phyloP scores from a whole-genome alignment of 2,113 vertebrate genomes.

The Pitta sordida region DNA sequence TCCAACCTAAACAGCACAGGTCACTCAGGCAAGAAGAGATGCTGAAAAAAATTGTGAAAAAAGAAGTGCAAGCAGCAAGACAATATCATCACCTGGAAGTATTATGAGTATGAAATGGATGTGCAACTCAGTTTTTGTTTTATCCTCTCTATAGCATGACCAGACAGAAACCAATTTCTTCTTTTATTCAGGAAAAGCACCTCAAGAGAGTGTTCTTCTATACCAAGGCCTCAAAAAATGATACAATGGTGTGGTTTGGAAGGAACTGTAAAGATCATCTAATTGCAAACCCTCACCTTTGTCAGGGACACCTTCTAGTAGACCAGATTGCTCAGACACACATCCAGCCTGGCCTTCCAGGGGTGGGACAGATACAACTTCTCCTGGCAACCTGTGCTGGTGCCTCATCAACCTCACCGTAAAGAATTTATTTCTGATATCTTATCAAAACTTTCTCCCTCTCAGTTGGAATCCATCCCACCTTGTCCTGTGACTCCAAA shows the following conservation, averaged over 20 bases:
- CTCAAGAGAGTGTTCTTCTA: background rate
- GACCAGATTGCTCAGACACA: background rate
- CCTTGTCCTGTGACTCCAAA: too few species aligned
- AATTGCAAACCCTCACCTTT: background rate
- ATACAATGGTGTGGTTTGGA: background rate
- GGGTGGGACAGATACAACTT: rapidly evolving
- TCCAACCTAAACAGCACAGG: background rate
- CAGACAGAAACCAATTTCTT: background rate
- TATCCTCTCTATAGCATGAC: background rate
- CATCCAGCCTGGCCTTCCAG: background rate
- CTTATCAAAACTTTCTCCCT: background rate
- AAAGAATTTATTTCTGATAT: background rate
- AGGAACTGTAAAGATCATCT: background rate
- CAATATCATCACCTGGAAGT: background rate
- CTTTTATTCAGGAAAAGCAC: background rate
- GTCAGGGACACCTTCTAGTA: background rate
- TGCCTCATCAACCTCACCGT: background rate
- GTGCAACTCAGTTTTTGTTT: background rate
- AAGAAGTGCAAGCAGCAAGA: background rate
- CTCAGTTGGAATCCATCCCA: background rate
- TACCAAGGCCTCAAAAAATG: background rate
- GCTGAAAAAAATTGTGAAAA: background rate
- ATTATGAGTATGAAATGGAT: background rate
- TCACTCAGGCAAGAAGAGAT: background rate
- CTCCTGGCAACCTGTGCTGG: background rate